Conservation (phyloP, 2,113 vertebrate genomes). For the Leucopternis melanops region DNA sequence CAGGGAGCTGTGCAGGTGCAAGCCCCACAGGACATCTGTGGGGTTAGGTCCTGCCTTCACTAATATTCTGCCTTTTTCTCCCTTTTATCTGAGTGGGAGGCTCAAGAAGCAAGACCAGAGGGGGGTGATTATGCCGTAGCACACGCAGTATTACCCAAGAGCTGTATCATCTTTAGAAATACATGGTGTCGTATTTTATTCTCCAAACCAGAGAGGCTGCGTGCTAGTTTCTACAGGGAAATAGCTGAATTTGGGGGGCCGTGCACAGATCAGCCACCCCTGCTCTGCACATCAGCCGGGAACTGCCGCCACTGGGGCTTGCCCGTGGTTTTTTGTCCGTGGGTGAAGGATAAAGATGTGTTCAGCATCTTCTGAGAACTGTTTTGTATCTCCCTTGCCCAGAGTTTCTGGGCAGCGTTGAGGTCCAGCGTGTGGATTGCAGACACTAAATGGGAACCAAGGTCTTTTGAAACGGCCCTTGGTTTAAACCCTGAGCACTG, state of each 20-base stretch:
- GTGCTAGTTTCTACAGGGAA: neutral
- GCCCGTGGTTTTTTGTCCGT: no score
- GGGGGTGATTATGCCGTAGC: neutral
- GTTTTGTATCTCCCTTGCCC: neutral
- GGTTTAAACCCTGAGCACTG: neutral
- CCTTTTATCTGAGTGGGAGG: neutral
- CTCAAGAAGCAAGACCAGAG: neutral
- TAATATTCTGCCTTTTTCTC: neutral
- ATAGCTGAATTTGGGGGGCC: neutral
- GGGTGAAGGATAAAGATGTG: neutral
- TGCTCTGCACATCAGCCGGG: neutral
- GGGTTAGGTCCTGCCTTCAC: no score
- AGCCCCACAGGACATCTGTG: no score
- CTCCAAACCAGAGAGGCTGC: neutral
- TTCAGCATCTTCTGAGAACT: neutral
- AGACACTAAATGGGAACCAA: neutral
- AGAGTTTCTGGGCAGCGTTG: neutral
- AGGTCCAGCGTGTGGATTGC: neutral
- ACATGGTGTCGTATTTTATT: fast-evolving
- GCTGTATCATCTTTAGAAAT: neutral
- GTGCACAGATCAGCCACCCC: neutral
- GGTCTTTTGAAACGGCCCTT: neutral
- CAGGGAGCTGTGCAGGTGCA: no score
- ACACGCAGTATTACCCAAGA: fast-evolving
- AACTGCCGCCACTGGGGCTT: no score